phyloP scores from a whole-genome alignment of 2,797 vertebrate genomes.

The Tragelaphus eurycerus region DNA sequence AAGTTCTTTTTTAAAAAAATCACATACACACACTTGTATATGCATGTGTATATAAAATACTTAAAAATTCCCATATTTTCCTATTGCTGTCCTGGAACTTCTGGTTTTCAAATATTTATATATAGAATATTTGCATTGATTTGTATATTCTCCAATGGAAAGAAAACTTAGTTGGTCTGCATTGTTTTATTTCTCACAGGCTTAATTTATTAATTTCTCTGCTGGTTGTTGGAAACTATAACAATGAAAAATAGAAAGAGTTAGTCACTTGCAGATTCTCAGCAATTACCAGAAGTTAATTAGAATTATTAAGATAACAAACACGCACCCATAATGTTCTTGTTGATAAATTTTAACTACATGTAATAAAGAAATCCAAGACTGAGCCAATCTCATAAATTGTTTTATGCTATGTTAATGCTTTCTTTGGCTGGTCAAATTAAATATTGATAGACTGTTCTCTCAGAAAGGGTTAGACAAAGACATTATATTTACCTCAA shows the following conservation, averaged over 20 bases:
- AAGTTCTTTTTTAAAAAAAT: constrained; percentile 18
- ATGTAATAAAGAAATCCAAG: constrained; percentile 77
- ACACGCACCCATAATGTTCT: constrained; percentile 60
- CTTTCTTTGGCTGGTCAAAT: constrained; percentile 74
- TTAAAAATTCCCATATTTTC: constrained; percentile 54
- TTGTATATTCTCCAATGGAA: constrained; percentile 65
- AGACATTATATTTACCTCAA: constrained; percentile 72
- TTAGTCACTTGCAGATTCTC: constrained; percentile 54
- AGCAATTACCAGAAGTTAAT: constrained; percentile 83
- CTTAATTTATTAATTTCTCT: constrained; percentile 66
- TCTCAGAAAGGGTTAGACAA: constrained; percentile 58
- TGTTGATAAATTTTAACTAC: constrained; percentile 67
- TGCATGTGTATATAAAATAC: not conserved
- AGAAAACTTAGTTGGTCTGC: constrained; percentile 44
- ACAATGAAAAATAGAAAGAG: constrained; percentile 69
- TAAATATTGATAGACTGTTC: constrained; percentile 80
- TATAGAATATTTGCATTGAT: not conserved
- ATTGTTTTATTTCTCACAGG: constrained; percentile 66
- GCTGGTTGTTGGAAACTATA: constrained; percentile 70
- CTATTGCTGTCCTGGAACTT: constrained; percentile 51
- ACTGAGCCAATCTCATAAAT: constrained; percentile 72
- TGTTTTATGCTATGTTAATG: constrained; percentile 72
- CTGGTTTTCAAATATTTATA: constrained; percentile 55
- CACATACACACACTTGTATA: not conserved
- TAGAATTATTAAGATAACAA: constrained; percentile 83